Percentiles rank a stretch among this genome's conserved stretches.
Evolutionary conservation across 1,140 invertebrate species (phyloP).

Genomic region (Pseudomyrmex sp.): DNA sequence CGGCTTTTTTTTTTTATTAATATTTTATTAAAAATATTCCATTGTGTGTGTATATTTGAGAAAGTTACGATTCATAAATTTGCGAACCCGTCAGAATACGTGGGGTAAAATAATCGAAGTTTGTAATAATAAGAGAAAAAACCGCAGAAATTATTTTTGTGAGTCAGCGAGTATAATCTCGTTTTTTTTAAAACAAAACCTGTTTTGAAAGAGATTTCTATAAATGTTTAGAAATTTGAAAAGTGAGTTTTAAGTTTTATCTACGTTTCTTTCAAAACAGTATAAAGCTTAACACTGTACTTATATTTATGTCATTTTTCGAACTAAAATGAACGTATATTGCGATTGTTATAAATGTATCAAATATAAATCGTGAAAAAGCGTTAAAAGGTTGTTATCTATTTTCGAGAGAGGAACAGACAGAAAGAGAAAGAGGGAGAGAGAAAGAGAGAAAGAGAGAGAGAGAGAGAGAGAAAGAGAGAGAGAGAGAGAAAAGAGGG

Average conservation of each 20-base stretch:
- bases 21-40: constrained; percentile 53
- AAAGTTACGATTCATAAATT: constrained; percentile 40
- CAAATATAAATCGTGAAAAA: background rate
- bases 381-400: background rate
- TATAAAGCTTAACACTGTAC: background rate
- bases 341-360: background rate
- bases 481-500: too few species aligned
- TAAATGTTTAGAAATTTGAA: background rate
- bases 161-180: background rate
- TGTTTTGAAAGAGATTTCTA: background rate
- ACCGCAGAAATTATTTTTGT: background rate
- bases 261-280: background rate
- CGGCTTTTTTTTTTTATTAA: constrained; percentile 27
- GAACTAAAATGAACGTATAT: background rate
- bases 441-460: too few species aligned
- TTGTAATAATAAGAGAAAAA: constrained; percentile 10
- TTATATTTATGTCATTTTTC: constrained; percentile 3
- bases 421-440: too few species aligned
- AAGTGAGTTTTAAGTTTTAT: background rate
- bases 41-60: constrained; percentile 34
- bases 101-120: constrained; percentile 14
- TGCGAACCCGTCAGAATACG: background rate
- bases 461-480: too few species aligned
- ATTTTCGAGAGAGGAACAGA: too few species aligned
- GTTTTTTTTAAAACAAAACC: background rate